Conservation (phyloP, 2,888 invertebrate species). For the Adelphocoris suturalis region DNA sequence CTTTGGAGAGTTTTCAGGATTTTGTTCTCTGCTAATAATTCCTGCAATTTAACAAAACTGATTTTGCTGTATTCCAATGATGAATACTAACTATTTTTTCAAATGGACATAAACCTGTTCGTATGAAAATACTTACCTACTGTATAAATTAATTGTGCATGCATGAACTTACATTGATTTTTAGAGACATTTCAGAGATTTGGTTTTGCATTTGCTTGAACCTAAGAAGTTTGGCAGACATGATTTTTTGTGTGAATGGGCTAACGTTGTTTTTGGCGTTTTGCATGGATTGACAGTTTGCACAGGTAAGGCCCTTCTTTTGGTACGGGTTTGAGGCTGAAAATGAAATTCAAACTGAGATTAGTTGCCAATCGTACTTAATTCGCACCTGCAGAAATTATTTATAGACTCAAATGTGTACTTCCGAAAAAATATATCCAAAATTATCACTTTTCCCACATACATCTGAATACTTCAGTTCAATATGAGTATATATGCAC, state of each 20-base stretch:
- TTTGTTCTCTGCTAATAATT: conserved; percentile 86
- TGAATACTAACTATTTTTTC: no score
- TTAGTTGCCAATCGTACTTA: background rate
- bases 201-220: conserved; percentile 90
- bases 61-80: no score
- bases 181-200: conserved; percentile 88
- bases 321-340: conserved; percentile 72
- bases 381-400: no score
- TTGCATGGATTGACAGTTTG: conserved; percentile 64
- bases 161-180: conserved; percentile 84
- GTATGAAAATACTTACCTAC: no score
- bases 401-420: no score
- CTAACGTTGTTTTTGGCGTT: conserved; percentile 76
- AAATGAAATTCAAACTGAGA: background rate
- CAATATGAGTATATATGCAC: no score
- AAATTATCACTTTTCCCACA: no score
- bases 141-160: no score
- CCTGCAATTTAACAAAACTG: conserved; percentile 79
- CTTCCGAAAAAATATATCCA: no score
- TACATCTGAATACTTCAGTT: no score
- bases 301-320: conserved; percentile 57
- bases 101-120: background rate
- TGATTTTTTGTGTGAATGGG: conserved; percentile 83
- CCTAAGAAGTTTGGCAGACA: conserved; percentile 88
- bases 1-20: conserved; percentile 88